Evolutionary conservation across 2,888 invertebrate genomes (phyloP).

Genomic region (Drosophila cracens): DNA sequence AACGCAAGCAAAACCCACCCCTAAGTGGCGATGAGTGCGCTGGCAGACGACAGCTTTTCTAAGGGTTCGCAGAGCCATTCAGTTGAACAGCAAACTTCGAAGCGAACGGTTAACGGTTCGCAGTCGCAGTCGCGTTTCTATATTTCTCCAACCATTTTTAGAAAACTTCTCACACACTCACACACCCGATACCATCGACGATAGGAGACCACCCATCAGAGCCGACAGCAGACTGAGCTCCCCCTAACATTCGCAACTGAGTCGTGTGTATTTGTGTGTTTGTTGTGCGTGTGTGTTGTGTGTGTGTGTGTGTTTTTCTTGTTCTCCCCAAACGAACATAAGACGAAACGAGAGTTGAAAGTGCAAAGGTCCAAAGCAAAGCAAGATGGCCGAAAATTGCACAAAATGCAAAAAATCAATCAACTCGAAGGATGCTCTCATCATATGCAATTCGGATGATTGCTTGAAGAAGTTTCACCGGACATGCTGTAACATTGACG

Average conservation of each 20-base stretch:
- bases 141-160: slow-evolving; percentile 67
- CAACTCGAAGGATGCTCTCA: slow-evolving; percentile 77
- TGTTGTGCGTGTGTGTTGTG: slow-evolving; percentile 21
- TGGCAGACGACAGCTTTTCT: slow-evolving; percentile 56
- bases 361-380: slow-evolving; percentile 25
- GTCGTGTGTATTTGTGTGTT: slow-evolving; percentile 24
- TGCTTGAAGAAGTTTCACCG: slow-evolving; percentile 82
- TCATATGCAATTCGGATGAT: slow-evolving; percentile 80
- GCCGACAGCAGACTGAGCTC: slow-evolving; percentile 33
- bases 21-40: slow-evolving; percentile 14
- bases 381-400: slow-evolving; percentile 82
- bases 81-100: slow-evolving; percentile 82
- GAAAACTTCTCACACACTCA: slow-evolving; percentile 73
- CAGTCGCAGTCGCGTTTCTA: slow-evolving; percentile 66
- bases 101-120: slow-evolving; percentile 82
- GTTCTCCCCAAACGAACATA: slow-evolving; percentile 20
- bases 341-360: slow-evolving; percentile 18
- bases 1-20: slow-evolving; percentile 46
- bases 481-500: slow-evolving; percentile 81
- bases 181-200: slow-evolving; percentile 33
- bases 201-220: slow-evolving; percentile 29
- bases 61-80: slow-evolving; percentile 60
- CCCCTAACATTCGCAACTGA: slow-evolving; percentile 25
- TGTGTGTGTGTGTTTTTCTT: slow-evolving; percentile 39
- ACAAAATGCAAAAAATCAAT: slow-evolving; percentile 82